phyloP scores from a whole-genome alignment of 2,797 vertebrate species.

The Synanceia verrucosa region DNA sequence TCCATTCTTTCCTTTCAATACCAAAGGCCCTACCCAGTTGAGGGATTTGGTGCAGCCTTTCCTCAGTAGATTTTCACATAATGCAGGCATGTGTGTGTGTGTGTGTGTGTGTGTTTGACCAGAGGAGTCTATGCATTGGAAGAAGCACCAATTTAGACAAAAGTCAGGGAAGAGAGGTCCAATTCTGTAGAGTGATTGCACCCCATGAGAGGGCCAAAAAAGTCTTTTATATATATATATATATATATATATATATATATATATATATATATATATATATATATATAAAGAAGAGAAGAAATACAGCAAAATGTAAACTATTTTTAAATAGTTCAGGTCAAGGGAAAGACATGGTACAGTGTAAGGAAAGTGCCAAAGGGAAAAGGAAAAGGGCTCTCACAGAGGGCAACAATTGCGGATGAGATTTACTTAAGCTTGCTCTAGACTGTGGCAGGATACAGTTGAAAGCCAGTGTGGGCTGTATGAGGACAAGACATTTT shows the following conservation, averaged over 20 bases:
- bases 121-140: conserved; percentile 22
- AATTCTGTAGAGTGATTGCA: conserved; percentile 35
- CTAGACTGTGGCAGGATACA: conserved; percentile 17
- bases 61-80: conserved; percentile 33
- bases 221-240: too few species aligned
- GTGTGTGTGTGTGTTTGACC: conserved; percentile 13
- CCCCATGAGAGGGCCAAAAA: conserved; percentile 38
- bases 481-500: conserved; percentile 52
- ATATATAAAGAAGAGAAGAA: conserved; percentile 39
- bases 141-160: conserved; percentile 41
- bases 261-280: too few species aligned
- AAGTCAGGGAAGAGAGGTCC: conserved; percentile 21
- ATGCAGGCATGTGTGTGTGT: neutral
- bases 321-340: conserved; percentile 71
- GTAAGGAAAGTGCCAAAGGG: conserved; percentile 60
- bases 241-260: too few species aligned
- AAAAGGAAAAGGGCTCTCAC: conserved; percentile 41
- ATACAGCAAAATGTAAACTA: conserved; percentile 47
- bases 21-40: conserved; percentile 4
- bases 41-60: conserved; percentile 7
- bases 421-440: conserved; percentile 45
- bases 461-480: conserved; percentile 48
- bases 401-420: conserved; percentile 31
- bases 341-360: conserved; percentile 40
- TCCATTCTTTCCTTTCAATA: neutral